A percentile compares a stretch with the other conserved stretches of the same genome.
phyloP scores from a whole-genome alignment of 1,140 invertebrate species.

The Lasioglossum albipes region DNA sequence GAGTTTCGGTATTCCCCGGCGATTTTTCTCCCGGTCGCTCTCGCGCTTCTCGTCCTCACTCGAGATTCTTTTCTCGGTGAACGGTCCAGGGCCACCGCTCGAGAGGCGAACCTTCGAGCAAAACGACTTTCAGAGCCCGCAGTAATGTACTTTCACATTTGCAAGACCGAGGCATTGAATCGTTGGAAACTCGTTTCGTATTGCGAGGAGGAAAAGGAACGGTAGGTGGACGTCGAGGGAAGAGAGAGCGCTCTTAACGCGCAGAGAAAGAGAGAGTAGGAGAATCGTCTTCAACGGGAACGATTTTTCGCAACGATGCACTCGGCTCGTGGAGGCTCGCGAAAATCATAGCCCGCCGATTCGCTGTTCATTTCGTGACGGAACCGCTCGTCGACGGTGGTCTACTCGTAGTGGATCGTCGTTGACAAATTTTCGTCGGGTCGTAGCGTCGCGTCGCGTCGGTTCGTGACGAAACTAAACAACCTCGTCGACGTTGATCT shows the following conservation, averaged over 20 bases:
- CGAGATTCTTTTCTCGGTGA: constrained; percentile 52
- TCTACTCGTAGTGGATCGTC: too few species aligned
- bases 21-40: constrained; percentile 30
- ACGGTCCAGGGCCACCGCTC: constrained; percentile 62
- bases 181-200: constrained; percentile 59
- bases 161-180: constrained; percentile 65
- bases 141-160: constrained; percentile 68
- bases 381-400: background rate
- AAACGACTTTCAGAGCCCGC: constrained; percentile 63
- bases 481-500: too few species aligned
- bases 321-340: constrained; percentile 3
- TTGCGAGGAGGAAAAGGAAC: constrained; percentile 34
- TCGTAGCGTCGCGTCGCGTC: too few species aligned
- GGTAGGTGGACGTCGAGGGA: background rate
- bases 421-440: too few species aligned
- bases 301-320: constrained; percentile 38
- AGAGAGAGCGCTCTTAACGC: too few species aligned
- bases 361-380: background rate
- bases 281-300: constrained; percentile 12
- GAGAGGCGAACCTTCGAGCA: constrained; percentile 62
- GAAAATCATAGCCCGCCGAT: constrained; percentile 19
- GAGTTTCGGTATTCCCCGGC: background rate
- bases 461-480: too few species aligned
- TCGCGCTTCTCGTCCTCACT: constrained; percentile 28
- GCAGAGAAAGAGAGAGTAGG: too few species aligned